Conservation (phyloP, 2,797 vertebrate genomes). For the Tadarida brasiliensis region DNA sequence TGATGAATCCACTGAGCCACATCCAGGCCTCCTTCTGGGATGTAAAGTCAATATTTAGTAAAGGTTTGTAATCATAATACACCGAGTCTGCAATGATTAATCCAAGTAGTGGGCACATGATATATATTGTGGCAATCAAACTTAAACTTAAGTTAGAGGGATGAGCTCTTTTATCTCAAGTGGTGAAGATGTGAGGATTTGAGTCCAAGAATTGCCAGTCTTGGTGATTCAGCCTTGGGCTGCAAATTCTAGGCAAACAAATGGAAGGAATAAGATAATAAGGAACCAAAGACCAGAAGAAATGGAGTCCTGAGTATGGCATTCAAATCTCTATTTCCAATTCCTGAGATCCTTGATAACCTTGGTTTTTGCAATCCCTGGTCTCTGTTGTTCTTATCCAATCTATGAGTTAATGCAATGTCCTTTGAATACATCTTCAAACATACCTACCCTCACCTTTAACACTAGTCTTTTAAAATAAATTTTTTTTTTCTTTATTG, state of each 20-base stretch:
- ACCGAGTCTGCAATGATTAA: background rate
- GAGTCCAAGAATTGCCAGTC: background rate
- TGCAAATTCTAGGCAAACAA: background rate
- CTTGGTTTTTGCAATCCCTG: background rate
- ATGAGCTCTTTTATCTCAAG: background rate
- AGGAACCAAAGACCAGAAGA: background rate
- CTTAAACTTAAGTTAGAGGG: conserved; percentile 1
- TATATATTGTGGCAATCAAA: background rate
- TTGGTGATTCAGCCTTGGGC: background rate
- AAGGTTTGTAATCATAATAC: background rate
- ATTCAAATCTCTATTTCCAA: background rate
- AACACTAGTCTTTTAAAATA: background rate
- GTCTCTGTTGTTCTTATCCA: background rate
- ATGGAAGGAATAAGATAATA: background rate
- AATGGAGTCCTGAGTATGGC: background rate
- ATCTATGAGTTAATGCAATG: background rate
- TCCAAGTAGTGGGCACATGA: background rate
- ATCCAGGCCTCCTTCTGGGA: background rate
- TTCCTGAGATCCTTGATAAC: background rate
- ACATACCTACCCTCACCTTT: background rate
- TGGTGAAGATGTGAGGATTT: background rate
- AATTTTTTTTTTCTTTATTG: no score
- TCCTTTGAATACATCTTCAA: background rate
- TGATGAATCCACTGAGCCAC: no score
- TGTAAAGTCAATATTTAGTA: background rate